Base-by-base conservation (phyloP, 2,113 vertebrate species). In the Coracopsis vasa region DNA sequence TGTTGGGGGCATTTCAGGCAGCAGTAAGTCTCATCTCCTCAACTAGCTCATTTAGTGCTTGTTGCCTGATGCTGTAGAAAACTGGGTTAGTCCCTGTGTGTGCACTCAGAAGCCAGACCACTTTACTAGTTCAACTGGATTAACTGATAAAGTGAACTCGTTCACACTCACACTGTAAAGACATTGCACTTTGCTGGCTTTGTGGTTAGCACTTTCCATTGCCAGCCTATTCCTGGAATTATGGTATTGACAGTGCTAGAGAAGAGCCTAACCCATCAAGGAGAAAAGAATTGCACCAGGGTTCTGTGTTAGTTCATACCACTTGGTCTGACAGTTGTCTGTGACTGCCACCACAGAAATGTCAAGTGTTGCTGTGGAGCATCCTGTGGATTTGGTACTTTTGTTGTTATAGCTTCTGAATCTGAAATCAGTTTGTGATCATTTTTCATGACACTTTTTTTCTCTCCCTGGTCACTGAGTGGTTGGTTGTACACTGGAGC, bases 121-220 rank as follows among this genome's bases (percentile, higher is more conserved):
- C 66, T 72, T 56, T 28, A 23, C 31, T 47, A 82, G 90, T 88
- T 72, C 82, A 14, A 41, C 39, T 65, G 94, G 85, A 48, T 88
- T 65, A 88, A 82, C 74, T 60, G 81, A 6, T 60, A 31, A 69
- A 64, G 45, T 16, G 23, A 51, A 42, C 58, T 58, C 1, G 65
- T 73, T 90, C 90, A 64, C 44, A 11, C 28, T 78, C 33, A 6
- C 31, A 3, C 85, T 71, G 19, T 53, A 7, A 80, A 69, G 88
- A 58, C 67, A 42, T 42, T 83, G 91, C 14, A n/a, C 67, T 86
- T 53, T 37, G 71, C 82, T 16, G 17, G 31, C 62, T 28, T 48
- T 66, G 41, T 42, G 16, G n/a, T 44, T 42, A 8, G 47, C 1
- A 10, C 4, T 44, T 44, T 18, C 44, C 44, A 44, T 44, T 44